phyloP scores from a whole-genome alignment of 2,797 vertebrate genomes.

The Danio choprae region DNA sequence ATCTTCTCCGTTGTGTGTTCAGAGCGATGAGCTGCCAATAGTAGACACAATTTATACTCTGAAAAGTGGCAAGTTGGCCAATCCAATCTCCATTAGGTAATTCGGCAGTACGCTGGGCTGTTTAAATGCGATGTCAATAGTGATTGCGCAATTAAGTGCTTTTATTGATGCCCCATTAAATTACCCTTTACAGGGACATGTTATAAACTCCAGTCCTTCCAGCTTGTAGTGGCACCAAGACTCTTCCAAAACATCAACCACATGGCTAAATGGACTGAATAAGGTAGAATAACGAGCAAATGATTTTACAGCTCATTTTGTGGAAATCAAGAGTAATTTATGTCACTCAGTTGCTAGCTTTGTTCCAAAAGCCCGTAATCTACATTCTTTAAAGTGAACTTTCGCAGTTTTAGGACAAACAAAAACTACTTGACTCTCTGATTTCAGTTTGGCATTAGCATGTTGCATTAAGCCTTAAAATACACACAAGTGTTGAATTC shows the following conservation, averaged over 20 bases:
- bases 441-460: background rate
- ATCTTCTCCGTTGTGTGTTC: slow-evolving; percentile 32
- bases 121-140: slow-evolving; percentile 92
- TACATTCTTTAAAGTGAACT: background rate
- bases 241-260: slow-evolving; percentile 30
- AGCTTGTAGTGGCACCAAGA: slow-evolving; percentile 48
- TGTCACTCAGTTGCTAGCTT: background rate
- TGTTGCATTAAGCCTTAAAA: background rate
- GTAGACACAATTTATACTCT: slow-evolving; percentile 84
- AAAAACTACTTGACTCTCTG: background rate
- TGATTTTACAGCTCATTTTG: background rate
- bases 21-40: slow-evolving; percentile 57
- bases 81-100: slow-evolving; percentile 88
- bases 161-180: slow-evolving; percentile 90
- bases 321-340: background rate
- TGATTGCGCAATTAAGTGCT: slow-evolving; percentile 92
- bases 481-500: background rate
- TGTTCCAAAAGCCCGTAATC: background rate
- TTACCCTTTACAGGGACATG: slow-evolving; percentile 67
- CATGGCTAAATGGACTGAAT: slow-evolving; percentile 14
- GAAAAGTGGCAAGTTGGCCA: slow-evolving; percentile 80
- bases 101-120: slow-evolving; percentile 88
- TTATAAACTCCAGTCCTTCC: slow-evolving; percentile 65
- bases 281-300: slow-evolving; percentile 9
- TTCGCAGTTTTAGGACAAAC: background rate